Base-by-base conservation (phyloP, 2,113 vertebrate genomes). In the Gymnarchus niloticus region DNA sequence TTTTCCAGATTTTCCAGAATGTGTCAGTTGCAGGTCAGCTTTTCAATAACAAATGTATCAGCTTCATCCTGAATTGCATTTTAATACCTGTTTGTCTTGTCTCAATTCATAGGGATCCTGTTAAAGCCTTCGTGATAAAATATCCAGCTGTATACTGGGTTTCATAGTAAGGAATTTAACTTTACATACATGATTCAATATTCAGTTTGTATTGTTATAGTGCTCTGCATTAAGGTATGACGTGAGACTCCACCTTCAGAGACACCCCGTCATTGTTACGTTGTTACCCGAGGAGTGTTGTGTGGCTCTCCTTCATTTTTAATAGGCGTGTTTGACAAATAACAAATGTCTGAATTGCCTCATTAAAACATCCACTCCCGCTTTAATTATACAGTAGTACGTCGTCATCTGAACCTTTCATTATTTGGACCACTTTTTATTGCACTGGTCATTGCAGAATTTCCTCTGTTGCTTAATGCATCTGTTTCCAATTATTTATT, bases 101-200 rank as follows among this genome's bases (percentile, higher is more conserved):
- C 87, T 88, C 14, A 19, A 87, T 51, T 87, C 81, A 59, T 91
- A 97, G 96, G 82, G 1, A 91, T 0, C 91, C 94, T 0, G 95
- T 97, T 6, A 69, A 56, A 3, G 0, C 0, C 0, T 97, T 95
- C 0, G 95, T 99, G 48, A 56, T 0, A 83, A 3, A 0, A 1
- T 96, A 97, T 12, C 51, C 49, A 0, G 96, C 92, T 0, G 0
- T 99, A 49, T 98, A 98, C 91, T 99, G 97, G 0, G 92, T 91
- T 6, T 98, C 98, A 14, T 99, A 95, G 97, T 99, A 91, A 97
- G 97, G 95, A 89, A 59, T 59, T 7, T 7, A 59, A 19, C 21
- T 46, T 78, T 77, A 23, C 14, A 54, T 54, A 54, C 14, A 54
- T 14, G 37, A 2, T 41, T 41, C 14, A 33, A 41, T 41, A 44